Conservation (phyloP, 1,140 invertebrate genomes). For the Thaumetopoea pityocampa region DNA sequence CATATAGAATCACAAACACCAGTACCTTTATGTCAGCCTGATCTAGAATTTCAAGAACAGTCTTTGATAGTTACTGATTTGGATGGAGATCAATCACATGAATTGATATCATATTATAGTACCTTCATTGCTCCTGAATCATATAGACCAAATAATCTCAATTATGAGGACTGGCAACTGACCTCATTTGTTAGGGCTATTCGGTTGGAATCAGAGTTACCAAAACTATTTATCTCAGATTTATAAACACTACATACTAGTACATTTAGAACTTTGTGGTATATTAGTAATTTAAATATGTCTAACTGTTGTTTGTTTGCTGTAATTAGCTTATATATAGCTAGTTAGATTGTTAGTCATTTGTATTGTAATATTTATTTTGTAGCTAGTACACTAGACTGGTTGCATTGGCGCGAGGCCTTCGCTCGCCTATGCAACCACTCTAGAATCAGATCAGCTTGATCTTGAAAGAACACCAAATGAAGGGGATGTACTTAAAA, state of each 20-base stretch:
- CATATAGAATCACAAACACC: slow-evolving; percentile 43
- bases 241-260: too few relatives aligned
- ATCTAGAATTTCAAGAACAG: slow-evolving; percentile 81
- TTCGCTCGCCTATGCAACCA: too few relatives aligned
- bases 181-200: slow-evolving; percentile 80
- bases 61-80: slow-evolving; percentile 84
- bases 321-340: too few relatives aligned
- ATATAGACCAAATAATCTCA: slow-evolving; percentile 59
- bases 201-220: slow-evolving; percentile 81
- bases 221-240: slow-evolving; percentile 77
- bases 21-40: slow-evolving; percentile 82
- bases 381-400: too few relatives aligned
- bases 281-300: slow-evolving; percentile 1
- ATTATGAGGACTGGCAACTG: slow-evolving; percentile 75
- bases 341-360: too few relatives aligned
- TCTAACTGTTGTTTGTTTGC: too few relatives aligned
- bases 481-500: too few relatives aligned
- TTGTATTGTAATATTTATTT: too few relatives aligned
- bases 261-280: too few relatives aligned
- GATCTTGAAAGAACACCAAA: too few relatives aligned
- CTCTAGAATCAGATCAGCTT: too few relatives aligned
- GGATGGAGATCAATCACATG: slow-evolving; percentile 82
- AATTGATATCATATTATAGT: slow-evolving; percentile 84
- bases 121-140: slow-evolving; percentile 76
- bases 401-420: too few relatives aligned